Base-by-base conservation (phyloP, 53 echinoderm and acorn worm genomes). In the Holothuria scabra region DNA sequence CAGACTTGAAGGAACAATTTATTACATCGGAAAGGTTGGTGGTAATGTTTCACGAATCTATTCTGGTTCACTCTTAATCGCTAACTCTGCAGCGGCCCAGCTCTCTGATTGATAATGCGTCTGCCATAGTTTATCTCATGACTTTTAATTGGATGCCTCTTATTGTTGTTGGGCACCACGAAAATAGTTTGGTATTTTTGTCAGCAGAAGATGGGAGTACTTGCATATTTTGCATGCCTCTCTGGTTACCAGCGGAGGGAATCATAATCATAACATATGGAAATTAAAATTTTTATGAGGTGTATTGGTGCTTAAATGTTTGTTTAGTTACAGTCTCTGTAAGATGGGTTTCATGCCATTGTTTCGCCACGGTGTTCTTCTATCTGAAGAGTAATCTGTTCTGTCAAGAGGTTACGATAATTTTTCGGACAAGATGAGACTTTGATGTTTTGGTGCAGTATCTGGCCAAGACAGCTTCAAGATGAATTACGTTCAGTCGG, bases 401-500 rank as follows among this genome's bases (percentile, higher is more conserved):
- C 67, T 18, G 67, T 67, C 37, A 30, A 26, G 67, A 67, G 24
- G 72, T 46, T 72, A 46, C 46, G 49, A 44, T 44, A 46, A 71
- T 46, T 72, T n/a, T 46, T 72, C 48, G n/a, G 72, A 72, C 46
- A 44, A 8, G 21, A 46, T 26, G 26, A 46, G 14, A 67, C n/a
- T 23, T 72, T 72, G 41, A 48, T 23, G 21, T 46, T 30, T 38
- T 41, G 67, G 67, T 34, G 29, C 13, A 72, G 24, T 72, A 44
- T 38, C 67, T 46, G 23, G 41, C 72, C 26, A 48, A 46, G 72
- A 72, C 72, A 72, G 72, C 58, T 18, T 57, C 78, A 78, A 78
- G 78, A 78, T 78, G 78, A 78, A 59, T 78, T 78, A 78, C 58
- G 78, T 78, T 78, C 78, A 78, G 58, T 56, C 78, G 21, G 78